phyloP scores from a whole-genome alignment of 2,797 vertebrate genomes.

The Amniataba percoides region DNA sequence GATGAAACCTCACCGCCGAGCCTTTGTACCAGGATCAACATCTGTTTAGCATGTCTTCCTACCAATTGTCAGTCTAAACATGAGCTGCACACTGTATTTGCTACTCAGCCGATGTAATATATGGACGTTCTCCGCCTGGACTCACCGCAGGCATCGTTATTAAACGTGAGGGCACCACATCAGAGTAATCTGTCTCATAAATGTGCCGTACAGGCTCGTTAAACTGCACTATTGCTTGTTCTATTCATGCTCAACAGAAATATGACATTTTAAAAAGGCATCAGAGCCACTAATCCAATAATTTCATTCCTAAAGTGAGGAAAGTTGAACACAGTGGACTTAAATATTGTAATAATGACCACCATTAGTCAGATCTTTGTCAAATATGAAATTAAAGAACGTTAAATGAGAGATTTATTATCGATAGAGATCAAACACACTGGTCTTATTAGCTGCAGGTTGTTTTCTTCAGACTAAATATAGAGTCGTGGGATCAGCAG shows the following conservation, averaged over 20 bases:
- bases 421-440: background rate
- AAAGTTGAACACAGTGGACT: background rate
- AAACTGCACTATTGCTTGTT: conserved; percentile 3
- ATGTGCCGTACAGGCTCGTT: background rate
- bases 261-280: conserved; percentile 2
- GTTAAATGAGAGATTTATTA: background rate
- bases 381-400: background rate
- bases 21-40: conserved; percentile 39
- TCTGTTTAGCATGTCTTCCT: conserved; percentile 47
- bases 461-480: background rate
- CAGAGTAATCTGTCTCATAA: conserved; percentile 12
- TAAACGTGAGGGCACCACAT: conserved; percentile 3
- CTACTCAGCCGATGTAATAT: conserved; percentile 13
- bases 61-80: conserved; percentile 35
- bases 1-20: conserved; percentile 38
- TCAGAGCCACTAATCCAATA: background rate
- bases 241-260: background rate
- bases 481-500: background rate
- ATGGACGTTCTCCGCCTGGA: background rate
- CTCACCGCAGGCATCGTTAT: background rate
- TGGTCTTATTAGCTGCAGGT: background rate
- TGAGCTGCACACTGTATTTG: conserved; percentile 26
- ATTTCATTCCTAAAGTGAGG: background rate
- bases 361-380: background rate
- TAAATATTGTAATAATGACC: background rate